Conservation (phyloP, 2,797 vertebrate species). For the Acipenser ruthenus region DNA sequence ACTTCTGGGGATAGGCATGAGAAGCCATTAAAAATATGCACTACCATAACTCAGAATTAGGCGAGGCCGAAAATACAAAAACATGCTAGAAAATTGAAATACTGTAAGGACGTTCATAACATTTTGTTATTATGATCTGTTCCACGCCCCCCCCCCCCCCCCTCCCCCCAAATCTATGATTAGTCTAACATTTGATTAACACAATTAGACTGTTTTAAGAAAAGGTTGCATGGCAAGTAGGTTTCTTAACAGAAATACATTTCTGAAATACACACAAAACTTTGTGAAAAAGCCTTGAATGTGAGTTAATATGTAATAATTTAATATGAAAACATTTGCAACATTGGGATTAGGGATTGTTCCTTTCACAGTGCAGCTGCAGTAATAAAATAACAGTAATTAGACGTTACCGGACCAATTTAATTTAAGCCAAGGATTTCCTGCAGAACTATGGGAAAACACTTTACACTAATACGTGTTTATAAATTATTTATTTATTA, state of each 20-base stretch:
- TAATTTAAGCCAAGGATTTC: background rate
- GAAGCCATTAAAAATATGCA: slow-evolving; percentile 14
- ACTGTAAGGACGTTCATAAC: background rate
- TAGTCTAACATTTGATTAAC: no score
- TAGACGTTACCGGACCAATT: background rate
- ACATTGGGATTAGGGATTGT: background rate
- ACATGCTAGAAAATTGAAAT: slow-evolving; percentile 13
- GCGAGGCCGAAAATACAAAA: slow-evolving; percentile 6
- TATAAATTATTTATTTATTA: slow-evolving; percentile 9
- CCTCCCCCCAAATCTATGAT: no score
- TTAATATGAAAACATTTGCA: no score
- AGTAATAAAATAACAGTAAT: background rate
- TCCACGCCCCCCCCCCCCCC: no score
- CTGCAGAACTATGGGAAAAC: no score
- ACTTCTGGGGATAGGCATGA: slow-evolving; percentile 10
- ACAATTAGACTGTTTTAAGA: no score
- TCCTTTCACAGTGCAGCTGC: background rate
- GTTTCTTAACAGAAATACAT: no score
- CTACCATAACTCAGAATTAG: slow-evolving; percentile 6
- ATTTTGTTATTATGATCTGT: no score
- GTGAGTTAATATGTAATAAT: no score
- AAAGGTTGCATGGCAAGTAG: no score
- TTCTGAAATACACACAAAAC: no score
- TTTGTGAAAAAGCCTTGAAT: no score
- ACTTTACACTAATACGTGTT: background rate